Evolutionary conservation across 2,888 invertebrate genomes (phyloP).

Genomic region (Rotaria macrura): DNA sequence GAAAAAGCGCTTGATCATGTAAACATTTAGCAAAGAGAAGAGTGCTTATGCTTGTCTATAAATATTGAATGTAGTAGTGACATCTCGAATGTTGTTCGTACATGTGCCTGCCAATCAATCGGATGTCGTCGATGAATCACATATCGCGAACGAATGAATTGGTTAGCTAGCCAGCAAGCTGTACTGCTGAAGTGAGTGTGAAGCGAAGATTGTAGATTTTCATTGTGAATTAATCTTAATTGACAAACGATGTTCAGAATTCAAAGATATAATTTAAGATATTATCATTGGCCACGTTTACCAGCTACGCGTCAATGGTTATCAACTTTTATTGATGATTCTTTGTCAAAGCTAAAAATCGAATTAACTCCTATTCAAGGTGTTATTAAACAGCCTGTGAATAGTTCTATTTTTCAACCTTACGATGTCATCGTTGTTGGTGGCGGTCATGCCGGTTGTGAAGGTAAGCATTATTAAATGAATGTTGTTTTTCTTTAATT

Average conservation of each 20-base stretch:
- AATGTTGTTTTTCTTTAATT: no score
- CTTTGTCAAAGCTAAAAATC: not conserved
- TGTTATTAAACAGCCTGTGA: not conserved
- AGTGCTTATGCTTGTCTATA: no score
- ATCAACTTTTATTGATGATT: not conserved
- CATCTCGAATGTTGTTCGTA: no score
- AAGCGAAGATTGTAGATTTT: not conserved
- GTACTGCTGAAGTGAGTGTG: no score
- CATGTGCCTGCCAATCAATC: no score
- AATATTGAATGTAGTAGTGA: no score
- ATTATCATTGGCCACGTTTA: not conserved
- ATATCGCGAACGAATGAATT: no score
- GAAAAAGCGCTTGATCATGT: no score
- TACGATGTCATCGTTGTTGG: conserved; percentile 72
- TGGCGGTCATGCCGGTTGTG: conserved; percentile 74
- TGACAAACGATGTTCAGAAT: not conserved
- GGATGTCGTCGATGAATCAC: no score
- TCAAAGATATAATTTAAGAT: not conserved
- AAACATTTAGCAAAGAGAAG: no score
- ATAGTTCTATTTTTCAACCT: not conserved
- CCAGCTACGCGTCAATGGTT: not conserved
- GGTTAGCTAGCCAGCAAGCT: no score
- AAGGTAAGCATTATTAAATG: not conserved
- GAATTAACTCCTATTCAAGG: not conserved
- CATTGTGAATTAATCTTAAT: not conserved